A percentile compares a stretch with the other conserved stretches of the same genome.
These are phyloP conservation scores for Oscarella lobularis DNA, from an alignment of 37 sponge, comb jelly and placozoan genomes.

Conservation along the genomic window DNA sequence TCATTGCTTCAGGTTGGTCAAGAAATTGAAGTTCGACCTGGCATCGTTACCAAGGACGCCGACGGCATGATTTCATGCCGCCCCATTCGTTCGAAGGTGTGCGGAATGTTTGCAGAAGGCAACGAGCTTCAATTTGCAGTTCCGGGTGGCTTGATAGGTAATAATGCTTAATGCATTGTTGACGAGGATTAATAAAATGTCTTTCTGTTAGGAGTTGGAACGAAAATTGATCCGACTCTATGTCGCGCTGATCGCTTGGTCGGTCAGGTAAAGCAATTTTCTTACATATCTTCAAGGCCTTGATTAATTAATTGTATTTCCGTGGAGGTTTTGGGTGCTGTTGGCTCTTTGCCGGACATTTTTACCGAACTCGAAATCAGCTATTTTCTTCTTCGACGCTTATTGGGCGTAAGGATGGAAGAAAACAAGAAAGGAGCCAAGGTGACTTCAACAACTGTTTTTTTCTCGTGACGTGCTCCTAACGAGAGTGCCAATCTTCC, in stretches of 20 bases:
- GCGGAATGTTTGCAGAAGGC: constrained; percentile 77
- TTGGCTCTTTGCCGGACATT: constrained; percentile 86
- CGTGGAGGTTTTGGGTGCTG: constrained; percentile 67
- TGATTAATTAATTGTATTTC: neutral
- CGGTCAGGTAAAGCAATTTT: constrained; percentile 62
- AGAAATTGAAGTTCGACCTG: constrained; percentile 93
- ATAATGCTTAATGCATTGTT: neutral
- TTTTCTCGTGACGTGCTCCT: neutral
- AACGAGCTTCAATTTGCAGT: constrained; percentile 95
- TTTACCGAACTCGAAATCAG: constrained; percentile 84
- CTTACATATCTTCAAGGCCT: neutral
- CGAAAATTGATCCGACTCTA: constrained; percentile 90
- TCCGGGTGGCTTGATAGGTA: constrained; percentile 92
- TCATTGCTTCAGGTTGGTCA: constrained; percentile 56
- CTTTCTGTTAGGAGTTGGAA: constrained; percentile 70
- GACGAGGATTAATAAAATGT: neutral
- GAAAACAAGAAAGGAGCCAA: constrained; percentile 93
- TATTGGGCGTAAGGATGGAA: constrained; percentile 89
- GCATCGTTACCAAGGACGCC: constrained; percentile 71
- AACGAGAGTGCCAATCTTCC: neutral
- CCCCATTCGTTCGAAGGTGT: constrained; percentile 68
- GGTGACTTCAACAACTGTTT: constrained; percentile 17
- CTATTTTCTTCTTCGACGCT: constrained; percentile 71
- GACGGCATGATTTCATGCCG: constrained; percentile 78
- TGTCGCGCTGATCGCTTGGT: constrained; percentile 89